Evolutionary conservation across 2,113 vertebrate species (phyloP), one percentile per base, ranked within the genome.

Genomic region (Dunckerocampus dactyliophorus): DNA sequence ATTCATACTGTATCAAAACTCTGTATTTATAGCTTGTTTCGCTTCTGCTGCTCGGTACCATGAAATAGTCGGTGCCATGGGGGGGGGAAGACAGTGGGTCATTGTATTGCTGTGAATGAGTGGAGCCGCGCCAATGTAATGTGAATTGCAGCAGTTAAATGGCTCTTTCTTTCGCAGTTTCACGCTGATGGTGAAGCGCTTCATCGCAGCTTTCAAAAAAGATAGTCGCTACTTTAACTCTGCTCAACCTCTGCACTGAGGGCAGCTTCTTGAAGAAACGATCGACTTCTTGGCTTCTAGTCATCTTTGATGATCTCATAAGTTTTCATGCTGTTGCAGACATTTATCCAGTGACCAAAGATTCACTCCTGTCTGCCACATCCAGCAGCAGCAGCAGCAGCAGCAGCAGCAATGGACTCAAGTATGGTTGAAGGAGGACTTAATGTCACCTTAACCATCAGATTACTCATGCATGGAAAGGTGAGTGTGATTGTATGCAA

Each of bases 391-490:
- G 85, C 63, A 75, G 64, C 89, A 71, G 85, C 85, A 80, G 85
- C 63, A 75, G 64, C 89, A 71, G 85, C 85, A 80, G 74, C n/a
- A 83, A 99, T 99, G 96, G 96, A 99, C 88, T 93, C 95, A 65
- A 95, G 95, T 87, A 92, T 97, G 79, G 97, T 96, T 85, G 97
- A 98, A 92, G 96, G 96, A 89, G 96, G 95, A 87, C 93, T 98
- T 83, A 98, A 98, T 88, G 97, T 99, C 91, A 99, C 97, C 2
- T 92, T 99, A 79, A 98, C 97, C 79, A 98, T 99, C 89, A 91
- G 96, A 77, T 92, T 98, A 85, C 95, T 99, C 74, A 98, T 99
- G 97, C 97, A 99, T 56, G 96, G 96, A 49, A 98, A 98, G 93
- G 95, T 90, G 72, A 84, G 87, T 69, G 51, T 62, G 34, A 13